Evolutionary conservation across 2,888 invertebrate species (phyloP), one percentile per base, ranked within the genome.

Genomic region (Pachymerium ferrugineum): DNA sequence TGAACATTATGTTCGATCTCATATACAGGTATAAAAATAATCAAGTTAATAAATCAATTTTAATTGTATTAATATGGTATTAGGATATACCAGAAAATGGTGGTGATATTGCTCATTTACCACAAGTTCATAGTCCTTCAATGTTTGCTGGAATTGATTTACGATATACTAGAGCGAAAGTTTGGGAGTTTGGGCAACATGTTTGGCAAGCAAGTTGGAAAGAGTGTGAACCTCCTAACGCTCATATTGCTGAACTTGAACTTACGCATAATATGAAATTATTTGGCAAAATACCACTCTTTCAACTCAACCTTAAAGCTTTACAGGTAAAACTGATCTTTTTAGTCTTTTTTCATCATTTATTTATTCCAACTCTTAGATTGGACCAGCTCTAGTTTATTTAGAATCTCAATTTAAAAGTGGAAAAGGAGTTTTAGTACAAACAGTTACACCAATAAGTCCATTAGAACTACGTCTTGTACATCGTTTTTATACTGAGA

Each of bases 61-160:
- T n/a, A n/a, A n/a, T n/a, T n/a, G n/a, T n/a, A n/a, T n/a, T n/a
- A n/a, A n/a, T n/a, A n/a, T n/a, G n/a, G n/a, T n/a, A n/a, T n/a
- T 83, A 92, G 91, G 94, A 95, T 79, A 90, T 94, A 42, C 93
- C 94, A 0, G 94, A 94, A 81, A 95, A 95, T 79, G 94, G 93
- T 0, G 91, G 93, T 0, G 94, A 95, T 79, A 86, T 90, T 0
- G 89, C 90, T 0, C 95, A 95, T 80, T 85, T 95, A 25, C 86
- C 86, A 73, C 88, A 90, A 0, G 87, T 95, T 0, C 95, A 95
- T 78, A 87, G 87, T 0, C 86, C 88, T 0, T 81, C 83, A 0
- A 81, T 87, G 74, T 74, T 90, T 29, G 85, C 85, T 74, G 85
- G 88, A 25, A 80, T 83, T 73, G 79, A 83, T 72, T 78, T 82